These are phyloP conservation scores for Knipowitschia caucasica DNA, from an alignment of 2,797 vertebrate genomes.

Conservation along the genomic window DNA sequence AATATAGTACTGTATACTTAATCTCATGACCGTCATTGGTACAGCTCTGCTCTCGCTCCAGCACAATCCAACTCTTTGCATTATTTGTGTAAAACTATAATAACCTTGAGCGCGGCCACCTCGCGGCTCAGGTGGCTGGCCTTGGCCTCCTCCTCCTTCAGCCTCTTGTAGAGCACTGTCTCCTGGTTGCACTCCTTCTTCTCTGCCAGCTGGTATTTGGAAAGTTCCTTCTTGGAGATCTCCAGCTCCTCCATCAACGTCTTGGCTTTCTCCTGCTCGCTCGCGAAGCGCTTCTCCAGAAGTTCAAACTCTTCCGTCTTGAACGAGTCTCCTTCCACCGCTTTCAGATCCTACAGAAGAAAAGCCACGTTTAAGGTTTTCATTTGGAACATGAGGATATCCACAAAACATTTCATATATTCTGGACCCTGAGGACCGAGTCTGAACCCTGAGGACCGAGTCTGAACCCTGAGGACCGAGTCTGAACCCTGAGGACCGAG, in stretches of 20 bases:
- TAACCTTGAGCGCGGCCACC: slow-evolving; percentile 88
- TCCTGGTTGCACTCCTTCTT: slow-evolving; percentile 90
- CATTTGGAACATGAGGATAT: too few relatives aligned
- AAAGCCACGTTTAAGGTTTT: too few relatives aligned
- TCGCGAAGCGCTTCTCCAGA: slow-evolving; percentile 84
- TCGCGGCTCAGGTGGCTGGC: slow-evolving; percentile 89
- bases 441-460: too few relatives aligned
- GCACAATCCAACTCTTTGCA: too few relatives aligned
- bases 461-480: too few relatives aligned
- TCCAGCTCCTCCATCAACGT: slow-evolving; percentile 87
- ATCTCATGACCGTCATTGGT: too few relatives aligned
- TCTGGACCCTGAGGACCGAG: too few relatives aligned
- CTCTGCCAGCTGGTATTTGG: slow-evolving; percentile 88
- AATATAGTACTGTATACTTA: too few relatives aligned
- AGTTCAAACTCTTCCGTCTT: slow-evolving; percentile 90
- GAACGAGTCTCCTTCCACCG: slow-evolving; percentile 86
- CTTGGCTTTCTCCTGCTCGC: slow-evolving; percentile 84
- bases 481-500: too few relatives aligned
- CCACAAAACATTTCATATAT: too few relatives aligned
- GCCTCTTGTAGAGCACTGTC: slow-evolving; percentile 85
- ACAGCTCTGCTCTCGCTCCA: too few relatives aligned
- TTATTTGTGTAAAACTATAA: too few relatives aligned
- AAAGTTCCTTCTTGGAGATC: slow-evolving; percentile 84
- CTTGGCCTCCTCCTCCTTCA: slow-evolving; percentile 93
- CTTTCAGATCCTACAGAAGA: slow-evolving; percentile 92